Evolutionary conservation across 2,888 invertebrate genomes (phyloP).

Genomic region (Parasteatoda lunata): DNA sequence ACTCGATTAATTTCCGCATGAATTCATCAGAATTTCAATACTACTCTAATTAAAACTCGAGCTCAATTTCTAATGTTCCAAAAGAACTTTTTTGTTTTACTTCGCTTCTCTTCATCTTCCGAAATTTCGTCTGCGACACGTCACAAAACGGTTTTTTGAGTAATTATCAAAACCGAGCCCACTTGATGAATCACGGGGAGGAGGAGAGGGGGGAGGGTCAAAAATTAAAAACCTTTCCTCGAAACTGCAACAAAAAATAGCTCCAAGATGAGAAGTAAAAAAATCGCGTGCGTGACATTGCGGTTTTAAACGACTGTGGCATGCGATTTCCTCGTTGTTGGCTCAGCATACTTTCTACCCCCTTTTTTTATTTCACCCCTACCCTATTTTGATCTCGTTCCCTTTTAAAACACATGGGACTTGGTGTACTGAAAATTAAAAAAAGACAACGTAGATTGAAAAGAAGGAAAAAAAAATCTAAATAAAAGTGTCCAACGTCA

Average conservation of each 20-base stretch:
- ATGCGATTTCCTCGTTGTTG: constrained; percentile 60
- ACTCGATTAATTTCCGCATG: no score
- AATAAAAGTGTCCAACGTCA: constrained; percentile 46
- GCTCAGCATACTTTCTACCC: not conserved
- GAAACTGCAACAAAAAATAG: not conserved
- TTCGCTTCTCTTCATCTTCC: not conserved
- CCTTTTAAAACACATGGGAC: constrained; percentile 4
- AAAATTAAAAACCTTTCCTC: not conserved
- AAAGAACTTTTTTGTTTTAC: not conserved
- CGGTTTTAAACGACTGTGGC: constrained; percentile 56
- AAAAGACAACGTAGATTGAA: not conserved
- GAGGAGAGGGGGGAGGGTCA: not conserved
- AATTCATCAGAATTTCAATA: constrained; percentile 35
- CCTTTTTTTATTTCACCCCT: not conserved
- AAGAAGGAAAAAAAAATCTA: constrained; percentile 1
- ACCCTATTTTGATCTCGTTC: constrained; percentile 4
- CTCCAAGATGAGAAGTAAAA: not conserved
- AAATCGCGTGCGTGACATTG: constrained; percentile 40
- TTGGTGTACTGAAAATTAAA: constrained; percentile 42
- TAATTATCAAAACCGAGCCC: not conserved
- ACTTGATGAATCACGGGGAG: not conserved
- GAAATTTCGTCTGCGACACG: not conserved
- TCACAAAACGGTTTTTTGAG: not conserved
- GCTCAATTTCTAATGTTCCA: constrained; percentile 37
- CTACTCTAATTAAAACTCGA: constrained; percentile 44